Base-by-base conservation (phyloP, 1,140 invertebrate genomes). In the Microplitis mediator region DNA sequence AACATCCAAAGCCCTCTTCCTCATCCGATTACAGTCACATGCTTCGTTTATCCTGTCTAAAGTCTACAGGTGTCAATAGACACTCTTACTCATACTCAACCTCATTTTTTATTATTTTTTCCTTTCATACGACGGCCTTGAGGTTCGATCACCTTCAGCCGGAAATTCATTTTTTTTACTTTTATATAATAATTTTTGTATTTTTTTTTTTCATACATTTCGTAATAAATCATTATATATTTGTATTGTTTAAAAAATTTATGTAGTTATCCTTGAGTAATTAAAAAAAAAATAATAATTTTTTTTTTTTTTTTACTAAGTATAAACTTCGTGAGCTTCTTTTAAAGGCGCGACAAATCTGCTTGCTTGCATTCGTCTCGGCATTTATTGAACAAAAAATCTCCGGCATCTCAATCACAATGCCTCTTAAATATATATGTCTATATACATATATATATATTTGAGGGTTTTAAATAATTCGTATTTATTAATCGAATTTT, bases 371-470 rank as follows among this genome's bases (percentile, higher is more conserved):
- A 65, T 65, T 36, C 69, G 62, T 70, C 68, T 62, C 50, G 69
- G 60, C 32, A 64, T 45, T 71, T 65, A 61, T 62, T 23, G n/a
- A 34, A 35, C 61, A 71, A 68, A 68, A 68, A 68, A 68, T 35
- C 45, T 9, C 45, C 51, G 60, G 69, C 69, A 71, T 71, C 69
- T 71, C 69, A 71, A 71, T 71, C 69, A 71, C 69, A 62, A 58
- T 34, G 45, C 14, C 16, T 35, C 31, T 68, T 4, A 23, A 34
- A 23, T 2, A 35, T n/a, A 31, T 31, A 16, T 51, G n/a, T 35
- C n/a, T 32, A 9, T 45, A 45, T 11, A 45, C 11, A 45, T 9
- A 45, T 45, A 45, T 11, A 11, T 11, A 45, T 11, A 45, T 45
- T 23, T 1, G 23, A 2, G 2, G 23, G 0, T 23, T 23, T 23